Base-by-base conservation (phyloP, 1,140 invertebrate species). In the Caenorhabditis inopinata region DNA sequence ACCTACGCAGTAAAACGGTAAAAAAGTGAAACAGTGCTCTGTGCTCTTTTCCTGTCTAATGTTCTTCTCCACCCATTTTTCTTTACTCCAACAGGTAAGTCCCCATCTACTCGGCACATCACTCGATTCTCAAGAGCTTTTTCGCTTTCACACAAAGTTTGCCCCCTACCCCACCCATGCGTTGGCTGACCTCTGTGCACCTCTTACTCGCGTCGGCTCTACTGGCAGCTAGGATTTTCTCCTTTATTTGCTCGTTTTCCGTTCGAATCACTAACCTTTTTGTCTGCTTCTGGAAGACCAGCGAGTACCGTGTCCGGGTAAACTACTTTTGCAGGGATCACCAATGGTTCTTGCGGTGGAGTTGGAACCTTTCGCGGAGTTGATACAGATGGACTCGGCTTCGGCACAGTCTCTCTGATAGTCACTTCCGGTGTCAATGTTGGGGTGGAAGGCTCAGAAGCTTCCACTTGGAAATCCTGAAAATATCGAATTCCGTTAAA, bases 401-500 rank as follows among this genome's bases (percentile, higher is more conserved):
- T 68, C 18, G 58, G 58, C n/a, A 68, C 53, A 25, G 51, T 58
- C 38, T 79, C 78, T 45, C 58, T 74, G 78, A 79, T 48, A 0
- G 78, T 79, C 7, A 35, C 42, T 32, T 68, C 78, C 32, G 78
- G 78, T 46, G 62, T 45, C 0, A 62, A 18, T n/a, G 78, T 79
- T 27, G 78, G 78, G 4, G 78, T 79, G 0, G 58, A 74, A 18
- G 45, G 35, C 27, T 79, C 78, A 18, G 58, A 73, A 16, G 62
- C 78, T 16, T 58, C 78, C 6, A 68, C 29, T 29, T 42, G 58
- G 42, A 75, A 75, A 32, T 46, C 46, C 73, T 75, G 42, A n/a
- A 68, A 68, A 46, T 11, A n/a, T 23, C 3, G 23, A 74, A n/a
- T 68, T 42, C 18, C 21, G 3, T 25, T n/a, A n/a, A n/a, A n/a